Evolutionary conservation across 2,797 vertebrate genomes (phyloP), one percentile per base, ranked within the genome.

Genomic region (Danio tinwini): DNA sequence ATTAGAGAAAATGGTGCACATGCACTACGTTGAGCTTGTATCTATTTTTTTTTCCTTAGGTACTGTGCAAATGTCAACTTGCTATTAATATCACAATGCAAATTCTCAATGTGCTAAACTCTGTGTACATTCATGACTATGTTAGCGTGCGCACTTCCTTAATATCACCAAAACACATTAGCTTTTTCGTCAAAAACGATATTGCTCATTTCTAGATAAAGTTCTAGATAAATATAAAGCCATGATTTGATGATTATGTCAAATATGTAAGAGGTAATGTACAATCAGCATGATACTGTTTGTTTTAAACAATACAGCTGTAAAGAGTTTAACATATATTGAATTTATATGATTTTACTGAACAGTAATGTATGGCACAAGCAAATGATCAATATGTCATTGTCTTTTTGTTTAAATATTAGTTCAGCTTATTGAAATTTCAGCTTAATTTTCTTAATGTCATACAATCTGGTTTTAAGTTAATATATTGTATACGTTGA

Each of bases 21-120:
- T 86, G 75, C 58, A 73, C 53, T 74, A 67, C 56, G n/a, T 86
- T 74, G 82, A 89, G 83, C 72, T 81, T 70, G 64, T 67, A 16
- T 75, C 16, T 14, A 49, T 70, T 69, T 72, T 70, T 76, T 81
- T 63, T 90, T 73, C 13, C 17, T 85, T 80, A 86, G 76, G 85
- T 82, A 82, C 88, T 87, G 89, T 85, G 89, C 87, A 93, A 92
- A 94, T 94, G 92, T 93, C 93, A 94, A 81, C 84, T 81, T 90
- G 86, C 93, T 94, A 93, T 91, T 89, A 90, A 90, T 93, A 93
- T 89, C 85, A 81, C 56, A 89, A 88, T 84, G 83, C 86, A 91
- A 92, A 92, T 86, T 83, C 58, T 77, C 83, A 89, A 89, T 91
- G 89, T 82, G 83, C 82, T 84, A 84, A 71, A 79, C 80, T 74